Evolutionary conservation across 1,140 invertebrate genomes (phyloP).

Genomic region (Cylas formicarius): DNA sequence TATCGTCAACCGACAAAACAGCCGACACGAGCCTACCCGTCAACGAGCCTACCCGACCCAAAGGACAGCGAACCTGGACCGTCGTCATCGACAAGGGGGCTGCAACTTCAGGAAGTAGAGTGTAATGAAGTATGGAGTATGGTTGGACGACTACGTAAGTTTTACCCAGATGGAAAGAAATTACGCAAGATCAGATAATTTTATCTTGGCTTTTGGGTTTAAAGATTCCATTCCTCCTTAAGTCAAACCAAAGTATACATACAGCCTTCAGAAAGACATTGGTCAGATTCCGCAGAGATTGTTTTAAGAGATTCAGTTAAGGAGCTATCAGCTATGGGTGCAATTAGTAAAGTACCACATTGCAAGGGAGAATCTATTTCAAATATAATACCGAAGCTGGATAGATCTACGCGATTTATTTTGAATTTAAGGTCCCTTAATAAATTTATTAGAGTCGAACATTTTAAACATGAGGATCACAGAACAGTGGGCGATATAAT

Average conservation of each 20-base stretch:
- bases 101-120: too few relatives aligned
- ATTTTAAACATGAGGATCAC: slow-evolving; percentile 25
- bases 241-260: background rate
- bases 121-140: too few relatives aligned
- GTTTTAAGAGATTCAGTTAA: background rate
- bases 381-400: slow-evolving; percentile 22
- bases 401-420: slow-evolving; percentile 29
- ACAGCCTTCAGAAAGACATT: background rate
- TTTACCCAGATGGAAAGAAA: background rate
- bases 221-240: background rate
- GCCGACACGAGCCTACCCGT: too few relatives aligned
- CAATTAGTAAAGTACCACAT: slow-evolving; percentile 2
- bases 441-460: slow-evolving; percentile 19
- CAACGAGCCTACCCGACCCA: background rate
- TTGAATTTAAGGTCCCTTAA: slow-evolving; percentile 27
- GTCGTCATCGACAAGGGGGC: background rate
- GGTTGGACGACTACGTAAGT: background rate
- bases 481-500: slow-evolving; percentile 12
- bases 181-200: background rate
- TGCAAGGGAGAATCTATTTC: slow-evolving; percentile 18
- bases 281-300: background rate
- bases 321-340: slow-evolving; percentile 9
- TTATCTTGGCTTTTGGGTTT: background rate
- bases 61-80: background rate
- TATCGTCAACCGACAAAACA: too few relatives aligned